Conservation (phyloP, 2,113 vertebrate genomes). For the Nettapus auritus region DNA sequence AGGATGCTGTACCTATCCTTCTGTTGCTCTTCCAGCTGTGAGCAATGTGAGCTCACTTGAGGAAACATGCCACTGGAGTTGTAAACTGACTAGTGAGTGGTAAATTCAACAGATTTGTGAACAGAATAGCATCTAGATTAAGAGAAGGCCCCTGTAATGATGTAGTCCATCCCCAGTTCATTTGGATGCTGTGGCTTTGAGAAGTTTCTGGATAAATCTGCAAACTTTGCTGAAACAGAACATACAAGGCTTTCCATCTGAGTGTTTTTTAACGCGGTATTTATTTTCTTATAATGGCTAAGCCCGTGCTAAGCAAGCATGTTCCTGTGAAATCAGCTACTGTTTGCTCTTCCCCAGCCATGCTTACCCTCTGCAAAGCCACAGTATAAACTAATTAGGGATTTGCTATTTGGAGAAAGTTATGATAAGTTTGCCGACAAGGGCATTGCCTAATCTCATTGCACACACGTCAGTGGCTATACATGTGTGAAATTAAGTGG, state of each 20-base stretch:
- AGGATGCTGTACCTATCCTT: neutral
- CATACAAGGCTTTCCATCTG: neutral
- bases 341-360: conserved; percentile 57
- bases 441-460: conserved; percentile 56
- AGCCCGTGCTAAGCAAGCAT: conserved; percentile 1
- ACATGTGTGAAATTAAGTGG: conserved; percentile 74
- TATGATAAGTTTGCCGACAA: conserved; percentile 61
- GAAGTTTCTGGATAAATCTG: neutral
- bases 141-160: neutral
- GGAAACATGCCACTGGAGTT: neutral
- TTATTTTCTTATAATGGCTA: neutral
- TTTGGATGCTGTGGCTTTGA: neutral
- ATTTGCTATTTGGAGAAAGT: conserved; percentile 64
- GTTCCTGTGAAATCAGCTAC: conserved; percentile 44
- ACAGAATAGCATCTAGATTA: neutral
- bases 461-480: conserved; percentile 33
- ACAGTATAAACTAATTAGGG: conserved; percentile 65
- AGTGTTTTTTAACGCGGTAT: neutral
- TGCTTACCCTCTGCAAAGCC: conserved; percentile 43
- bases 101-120: neutral
- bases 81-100: neutral
- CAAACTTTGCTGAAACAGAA: neutral
- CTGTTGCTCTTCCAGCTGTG: neutral
- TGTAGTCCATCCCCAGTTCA: neutral
- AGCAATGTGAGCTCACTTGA: neutral